A percentile compares a stretch with the other conserved stretches of the same genome.
Conservation (phyloP, 2,797 vertebrate genomes). For the Tokudaia tokunoshimensis region DNA sequence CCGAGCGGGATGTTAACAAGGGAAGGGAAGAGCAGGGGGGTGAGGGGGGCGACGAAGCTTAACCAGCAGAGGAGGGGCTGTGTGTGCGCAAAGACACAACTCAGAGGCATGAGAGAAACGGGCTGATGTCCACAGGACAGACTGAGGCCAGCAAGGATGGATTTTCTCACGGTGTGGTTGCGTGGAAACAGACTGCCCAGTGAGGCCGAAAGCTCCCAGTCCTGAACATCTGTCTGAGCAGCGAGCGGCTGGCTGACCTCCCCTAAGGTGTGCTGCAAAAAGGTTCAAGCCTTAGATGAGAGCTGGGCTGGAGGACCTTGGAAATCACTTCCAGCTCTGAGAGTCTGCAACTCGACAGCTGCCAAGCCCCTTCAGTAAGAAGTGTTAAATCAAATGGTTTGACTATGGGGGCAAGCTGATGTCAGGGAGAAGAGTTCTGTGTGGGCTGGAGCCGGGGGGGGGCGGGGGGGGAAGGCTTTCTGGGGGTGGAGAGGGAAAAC, state of each 20-base stretch:
- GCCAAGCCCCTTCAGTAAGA: conserved; percentile 70
- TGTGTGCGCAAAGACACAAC: conserved; percentile 30
- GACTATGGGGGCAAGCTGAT: conserved; percentile 75
- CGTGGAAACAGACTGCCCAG: conserved; percentile 13
- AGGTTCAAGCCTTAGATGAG: conserved; percentile 2
- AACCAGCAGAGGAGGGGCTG: conserved; percentile 19
- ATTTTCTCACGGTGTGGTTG: conserved; percentile 44
- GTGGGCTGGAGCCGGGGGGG: conserved; percentile 75
- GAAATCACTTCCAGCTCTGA: conserved; percentile 66
- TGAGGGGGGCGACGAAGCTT: not conserved
- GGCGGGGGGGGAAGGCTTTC: conserved; percentile 7
- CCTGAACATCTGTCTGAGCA: conserved; percentile 7
- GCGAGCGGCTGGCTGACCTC: conserved; percentile 30
- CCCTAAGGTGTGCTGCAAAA: not conserved
- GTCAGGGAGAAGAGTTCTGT: conserved; percentile 73
- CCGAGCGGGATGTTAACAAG: conserved; percentile 32
- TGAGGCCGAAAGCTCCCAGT: not conserved
- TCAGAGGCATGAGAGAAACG: not conserved
- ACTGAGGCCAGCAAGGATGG: not conserved
- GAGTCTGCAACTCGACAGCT: conserved; percentile 54
- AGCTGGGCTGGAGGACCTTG: not conserved
- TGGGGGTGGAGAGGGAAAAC: conserved; percentile 50
- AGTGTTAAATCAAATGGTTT: conserved; percentile 70
- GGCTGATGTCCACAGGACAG: not conserved
- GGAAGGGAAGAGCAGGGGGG: conserved; percentile 33